Evolutionary conservation across 2,797 vertebrate genomes (phyloP), one percentile per base, ranked within the genome.

Genomic region (Tadarida brasiliensis): DNA sequence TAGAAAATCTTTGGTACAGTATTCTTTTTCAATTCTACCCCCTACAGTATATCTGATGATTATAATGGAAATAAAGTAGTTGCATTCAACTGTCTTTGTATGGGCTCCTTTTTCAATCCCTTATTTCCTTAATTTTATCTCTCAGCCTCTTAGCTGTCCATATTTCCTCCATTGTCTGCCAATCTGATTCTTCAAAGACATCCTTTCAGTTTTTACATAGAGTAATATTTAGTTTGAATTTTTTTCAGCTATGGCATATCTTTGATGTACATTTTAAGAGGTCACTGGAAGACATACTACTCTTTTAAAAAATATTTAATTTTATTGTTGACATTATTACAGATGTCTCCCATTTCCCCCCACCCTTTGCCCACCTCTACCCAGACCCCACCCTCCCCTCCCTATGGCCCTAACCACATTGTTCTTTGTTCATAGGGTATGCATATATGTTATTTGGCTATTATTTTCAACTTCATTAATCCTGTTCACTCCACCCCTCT

Each of bases 191-290:
- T 94, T 44, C 65, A 35, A 63, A 54, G 86, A 7, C 16, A 15
- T 61, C 59, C 54, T 47, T 7, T 91, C 15, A 17, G 51, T 77
- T 95, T 82, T 82, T 54, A 61, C 17, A 28, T 11, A 35, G 30
- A n/a, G 63, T 22, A 17, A 30, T 77, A 44, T 77, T 65, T 77
- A 63, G 63, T 59, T 22, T 77, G 87, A 80, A 63, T 35, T 54
- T 28, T 57, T 86, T 78, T 68, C 59, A 86, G 24, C 20, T 10
- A 94, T 94, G 90, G 15, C 17, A 0, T 70, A 17, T 77, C 28
- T 84, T 54, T 16, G n/a, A 15, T 74, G 33, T 88, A 20, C 61
- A 39, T 90, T 95, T 90, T 85, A 85, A 81, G 80, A 87, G 87
- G 80, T 77, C 76, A 30, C 24, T 91, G 81, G 68, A 71, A n/a